Conservation (phyloP, 2,113 vertebrate species). For the Chloebia gouldiae region DNA sequence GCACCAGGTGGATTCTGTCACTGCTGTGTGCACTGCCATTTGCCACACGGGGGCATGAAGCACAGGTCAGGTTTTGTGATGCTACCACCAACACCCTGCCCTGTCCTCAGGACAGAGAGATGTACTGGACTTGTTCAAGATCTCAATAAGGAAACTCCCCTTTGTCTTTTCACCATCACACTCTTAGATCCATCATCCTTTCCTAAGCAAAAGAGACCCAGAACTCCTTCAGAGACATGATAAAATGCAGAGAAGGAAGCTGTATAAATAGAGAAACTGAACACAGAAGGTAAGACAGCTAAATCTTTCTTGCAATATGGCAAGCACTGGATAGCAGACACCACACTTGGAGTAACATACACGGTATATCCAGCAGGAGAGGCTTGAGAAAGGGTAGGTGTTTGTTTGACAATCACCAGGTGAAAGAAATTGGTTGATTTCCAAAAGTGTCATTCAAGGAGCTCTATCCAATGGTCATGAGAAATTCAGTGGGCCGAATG, state of each 20-base stretch:
- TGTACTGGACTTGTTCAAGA: not conserved
- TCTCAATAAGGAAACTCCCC: not conserved
- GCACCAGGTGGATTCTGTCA: not conserved
- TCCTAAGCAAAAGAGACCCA: not conserved
- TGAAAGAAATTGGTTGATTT: not conserved
- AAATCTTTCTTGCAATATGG: not conserved
- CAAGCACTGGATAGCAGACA: accelerated
- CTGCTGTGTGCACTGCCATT: not conserved
- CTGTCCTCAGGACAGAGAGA: not conserved
- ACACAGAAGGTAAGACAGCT: not conserved
- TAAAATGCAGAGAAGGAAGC: not conserved
- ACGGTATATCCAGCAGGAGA: not conserved
- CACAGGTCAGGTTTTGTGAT: not conserved
- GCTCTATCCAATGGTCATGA: not conserved
- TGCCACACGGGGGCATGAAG: not conserved
- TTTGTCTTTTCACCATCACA: not conserved
- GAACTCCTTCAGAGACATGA: accelerated
- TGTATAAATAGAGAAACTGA: not conserved
- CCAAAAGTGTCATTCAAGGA: not conserved
- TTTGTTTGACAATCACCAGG: not conserved
- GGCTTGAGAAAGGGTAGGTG: not conserved
- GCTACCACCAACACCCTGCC: not conserved
- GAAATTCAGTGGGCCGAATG: not conserved
- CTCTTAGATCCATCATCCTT: not conserved
- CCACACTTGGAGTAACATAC: not conserved